phyloP scores from a whole-genome alignment of 2,797 vertebrate genomes.

The Hydrolagus colliei region DNA sequence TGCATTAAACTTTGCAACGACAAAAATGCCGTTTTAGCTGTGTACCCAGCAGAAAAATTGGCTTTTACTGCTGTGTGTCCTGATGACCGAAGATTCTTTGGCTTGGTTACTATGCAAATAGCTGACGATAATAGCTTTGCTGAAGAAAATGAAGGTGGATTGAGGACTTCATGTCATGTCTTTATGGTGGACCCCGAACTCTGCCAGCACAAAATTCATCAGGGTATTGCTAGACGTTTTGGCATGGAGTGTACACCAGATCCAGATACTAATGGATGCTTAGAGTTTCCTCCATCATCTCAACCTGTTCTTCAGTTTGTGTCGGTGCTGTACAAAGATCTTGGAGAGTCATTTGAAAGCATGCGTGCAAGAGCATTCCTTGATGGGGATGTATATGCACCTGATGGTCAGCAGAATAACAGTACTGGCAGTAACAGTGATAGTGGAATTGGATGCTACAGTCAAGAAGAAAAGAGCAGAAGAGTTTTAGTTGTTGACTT shows the following conservation, averaged over 20 bases:
- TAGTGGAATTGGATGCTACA: conserved; percentile 89
- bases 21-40: conserved; percentile 71
- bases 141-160: conserved; percentile 65
- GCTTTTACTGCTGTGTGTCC: conserved; percentile 95
- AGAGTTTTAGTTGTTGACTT: conserved; percentile 86
- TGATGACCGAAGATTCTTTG: conserved; percentile 87
- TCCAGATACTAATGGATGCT: conserved; percentile 84
- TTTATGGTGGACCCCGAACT: conserved; percentile 95
- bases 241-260: conserved; percentile 88
- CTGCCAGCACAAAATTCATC: conserved; percentile 85
- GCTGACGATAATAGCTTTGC: conserved; percentile 63
- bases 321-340: conserved; percentile 89
- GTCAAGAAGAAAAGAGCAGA: conserved; percentile 83
- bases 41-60: conserved; percentile 90
- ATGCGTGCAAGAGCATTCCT: conserved; percentile 84
- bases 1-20: conserved; percentile 82
- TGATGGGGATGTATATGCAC: conserved; percentile 60
- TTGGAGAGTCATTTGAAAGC: conserved; percentile 91
- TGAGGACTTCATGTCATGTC: conserved; percentile 93
- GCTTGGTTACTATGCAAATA: conserved; percentile 91
- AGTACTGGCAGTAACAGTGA: conserved; percentile 97
- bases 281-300: conserved; percentile 89
- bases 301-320: conserved; percentile 90
- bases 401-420: conserved; percentile 74
- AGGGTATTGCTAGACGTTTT: conserved; percentile 77